These are phyloP conservation scores for Hydriomena furcata DNA, from an alignment of 2,888 invertebrate species.

Conservation along the genomic window DNA sequence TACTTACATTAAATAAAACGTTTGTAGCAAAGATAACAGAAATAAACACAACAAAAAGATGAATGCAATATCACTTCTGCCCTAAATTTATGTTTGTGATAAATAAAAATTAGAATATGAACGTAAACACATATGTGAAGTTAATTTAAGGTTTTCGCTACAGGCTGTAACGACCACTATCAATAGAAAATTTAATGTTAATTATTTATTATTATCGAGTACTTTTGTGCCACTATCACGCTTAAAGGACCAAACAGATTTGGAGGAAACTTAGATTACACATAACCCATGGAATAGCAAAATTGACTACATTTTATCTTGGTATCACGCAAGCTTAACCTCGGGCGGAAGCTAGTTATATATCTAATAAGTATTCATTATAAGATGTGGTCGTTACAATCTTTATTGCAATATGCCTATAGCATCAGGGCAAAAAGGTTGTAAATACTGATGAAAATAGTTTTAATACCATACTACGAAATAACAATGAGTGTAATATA, in stretches of 20 bases:
- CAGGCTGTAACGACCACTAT: slow-evolving; percentile 18
- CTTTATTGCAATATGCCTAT: slow-evolving; percentile 8
- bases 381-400: slow-evolving; percentile 9
- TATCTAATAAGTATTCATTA: slow-evolving; percentile 7
- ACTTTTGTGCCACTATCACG: too few species aligned
- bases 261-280: too few species aligned
- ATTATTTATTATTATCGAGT: too few species aligned
- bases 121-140: slow-evolving; percentile 32
- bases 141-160: slow-evolving; percentile 30
- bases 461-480: slow-evolving; percentile 9
- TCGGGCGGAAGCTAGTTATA: too few species aligned
- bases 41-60: slow-evolving; percentile 7
- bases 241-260: too few species aligned
- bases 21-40: neutral
- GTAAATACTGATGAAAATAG: slow-evolving; percentile 25
- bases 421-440: slow-evolving; percentile 6
- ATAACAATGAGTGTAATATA: slow-evolving; percentile 6
- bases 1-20: neutral
- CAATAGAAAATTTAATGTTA: too few species aligned
- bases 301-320: too few species aligned
- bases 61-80: slow-evolving; percentile 8
- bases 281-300: too few species aligned
- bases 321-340: too few species aligned
- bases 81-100: slow-evolving; percentile 13
- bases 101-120: slow-evolving; percentile 15